Conservation (phyloP, 2,888 invertebrate genomes). For the Aphelenchoides bicaudatus region DNA sequence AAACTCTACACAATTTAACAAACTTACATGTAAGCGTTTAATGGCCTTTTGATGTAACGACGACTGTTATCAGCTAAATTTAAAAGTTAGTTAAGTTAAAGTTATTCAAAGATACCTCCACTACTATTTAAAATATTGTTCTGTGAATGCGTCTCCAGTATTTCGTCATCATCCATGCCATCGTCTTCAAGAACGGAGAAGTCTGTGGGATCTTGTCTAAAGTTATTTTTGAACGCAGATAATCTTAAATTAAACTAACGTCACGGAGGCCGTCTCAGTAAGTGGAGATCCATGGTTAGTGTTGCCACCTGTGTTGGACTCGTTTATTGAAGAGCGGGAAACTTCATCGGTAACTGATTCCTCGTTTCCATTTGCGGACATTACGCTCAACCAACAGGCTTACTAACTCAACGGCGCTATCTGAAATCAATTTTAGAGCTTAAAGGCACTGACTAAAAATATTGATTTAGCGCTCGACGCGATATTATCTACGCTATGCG, state of each 20-base stretch:
- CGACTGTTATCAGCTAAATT: conserved; percentile 13
- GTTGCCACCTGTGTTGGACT: conserved; percentile 9
- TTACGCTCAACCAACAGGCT: too few species aligned
- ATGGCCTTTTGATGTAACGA: conserved; percentile 28
- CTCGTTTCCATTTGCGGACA: conserved; percentile 12
- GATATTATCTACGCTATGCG: too few species aligned
- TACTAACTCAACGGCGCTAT: too few species aligned
- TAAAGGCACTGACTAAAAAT: too few species aligned
- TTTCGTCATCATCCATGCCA: conserved; percentile 14
- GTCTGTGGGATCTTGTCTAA: conserved; percentile 21
- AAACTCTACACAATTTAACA: conserved; percentile 25
- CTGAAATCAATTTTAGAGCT: too few species aligned
- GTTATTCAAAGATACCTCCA: background rate
- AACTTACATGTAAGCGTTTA: conserved; percentile 38
- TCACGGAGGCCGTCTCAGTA: conserved; percentile 16
- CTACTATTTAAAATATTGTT: conserved; percentile 14
- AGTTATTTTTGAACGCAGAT: too few species aligned
- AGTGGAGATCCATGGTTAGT: conserved; percentile 18
- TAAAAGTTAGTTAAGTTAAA: background rate
- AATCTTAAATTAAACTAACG: conserved; percentile 10
- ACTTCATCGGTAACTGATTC: conserved; percentile 13
- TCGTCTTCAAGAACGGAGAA: conserved; percentile 20
- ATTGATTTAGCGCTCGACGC: too few species aligned
- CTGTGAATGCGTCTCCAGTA: conserved; percentile 23
- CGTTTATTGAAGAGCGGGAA: conserved; percentile 18